Conservation (phyloP, 2,888 invertebrate species). For the Apoderus coryli region DNA sequence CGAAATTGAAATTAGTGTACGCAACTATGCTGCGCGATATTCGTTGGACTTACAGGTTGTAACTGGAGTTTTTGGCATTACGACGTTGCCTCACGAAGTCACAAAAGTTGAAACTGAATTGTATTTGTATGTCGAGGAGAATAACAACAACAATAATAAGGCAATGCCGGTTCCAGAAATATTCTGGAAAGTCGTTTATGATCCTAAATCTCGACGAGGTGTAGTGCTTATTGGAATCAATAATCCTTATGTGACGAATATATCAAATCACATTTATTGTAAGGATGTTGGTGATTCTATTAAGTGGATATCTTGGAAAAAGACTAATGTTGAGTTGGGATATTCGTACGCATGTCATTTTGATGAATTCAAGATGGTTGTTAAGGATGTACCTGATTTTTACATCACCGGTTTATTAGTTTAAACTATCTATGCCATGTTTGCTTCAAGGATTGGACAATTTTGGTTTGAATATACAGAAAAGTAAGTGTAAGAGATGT, state of each 20-base stretch:
- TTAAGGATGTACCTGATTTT: conserved; percentile 39
- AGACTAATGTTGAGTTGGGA: conserved; percentile 35
- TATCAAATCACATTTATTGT: conserved; percentile 22
- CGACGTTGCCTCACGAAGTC: conserved; percentile 38
- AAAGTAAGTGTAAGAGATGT: too few relatives aligned
- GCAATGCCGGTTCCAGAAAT: conserved; percentile 38
- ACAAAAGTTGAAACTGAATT: conserved; percentile 21
- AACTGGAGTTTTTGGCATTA: conserved; percentile 40
- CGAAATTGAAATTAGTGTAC: conserved; percentile 33
- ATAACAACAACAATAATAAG: conserved; percentile 19
- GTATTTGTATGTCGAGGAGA: conserved; percentile 22
- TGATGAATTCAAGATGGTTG: conserved; percentile 37
- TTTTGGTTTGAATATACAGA: too few relatives aligned
- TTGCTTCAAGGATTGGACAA: too few relatives aligned
- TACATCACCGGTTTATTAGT: conserved; percentile 26
- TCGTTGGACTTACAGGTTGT: conserved; percentile 25
- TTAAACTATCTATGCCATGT: too few relatives aligned
- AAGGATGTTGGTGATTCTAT: conserved; percentile 39
- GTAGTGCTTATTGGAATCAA: conserved; percentile 47
- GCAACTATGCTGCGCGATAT: conserved; percentile 29
- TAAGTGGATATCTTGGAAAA: conserved; percentile 42
- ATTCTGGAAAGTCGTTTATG: conserved; percentile 44
- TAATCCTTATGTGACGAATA: conserved; percentile 36
- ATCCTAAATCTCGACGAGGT: conserved; percentile 33
- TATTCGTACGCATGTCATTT: conserved; percentile 48